These are phyloP conservation scores for Orchesella cincta DNA, from an alignment of 1,140 invertebrate genomes.

Conservation along the genomic window DNA sequence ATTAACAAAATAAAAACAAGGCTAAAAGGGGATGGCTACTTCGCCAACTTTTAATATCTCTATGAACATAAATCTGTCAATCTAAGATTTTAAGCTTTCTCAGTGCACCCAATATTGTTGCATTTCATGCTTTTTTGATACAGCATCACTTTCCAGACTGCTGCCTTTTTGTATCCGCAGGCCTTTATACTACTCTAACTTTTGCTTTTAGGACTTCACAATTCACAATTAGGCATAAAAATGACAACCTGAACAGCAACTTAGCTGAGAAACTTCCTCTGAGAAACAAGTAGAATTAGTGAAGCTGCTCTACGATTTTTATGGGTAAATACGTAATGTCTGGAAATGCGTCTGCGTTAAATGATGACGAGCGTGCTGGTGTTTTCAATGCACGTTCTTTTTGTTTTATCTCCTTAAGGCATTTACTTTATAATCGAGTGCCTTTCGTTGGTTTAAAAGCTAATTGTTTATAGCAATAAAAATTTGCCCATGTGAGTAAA, in stretches of 20 bases:
- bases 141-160: not conserved
- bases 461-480: no score
- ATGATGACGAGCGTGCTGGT: no score
- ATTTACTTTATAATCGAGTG: not conserved
- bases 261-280: not conserved
- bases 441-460: no score
- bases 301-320: not conserved
- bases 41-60: constrained; percentile 6
- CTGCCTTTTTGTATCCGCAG: not conserved
- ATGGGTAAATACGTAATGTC: not conserved
- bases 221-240: constrained; percentile 8
- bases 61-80: constrained; percentile 11
- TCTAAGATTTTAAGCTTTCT: not conserved
- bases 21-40: not conserved
- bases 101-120: not conserved
- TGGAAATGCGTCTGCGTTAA: no score
- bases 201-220: constrained; percentile 9
- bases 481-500: no score
- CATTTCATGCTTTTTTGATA: not conserved
- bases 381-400: not conserved
- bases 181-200: not conserved
- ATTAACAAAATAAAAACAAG: not conserved
- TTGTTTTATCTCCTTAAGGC: not conserved
- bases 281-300: not conserved
- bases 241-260: not conserved